Percentiles rank a stretch among this genome's conserved stretches.
phyloP scores from a whole-genome alignment of 64 coral and sea anemone genomes.

The Montipora foliosa region DNA sequence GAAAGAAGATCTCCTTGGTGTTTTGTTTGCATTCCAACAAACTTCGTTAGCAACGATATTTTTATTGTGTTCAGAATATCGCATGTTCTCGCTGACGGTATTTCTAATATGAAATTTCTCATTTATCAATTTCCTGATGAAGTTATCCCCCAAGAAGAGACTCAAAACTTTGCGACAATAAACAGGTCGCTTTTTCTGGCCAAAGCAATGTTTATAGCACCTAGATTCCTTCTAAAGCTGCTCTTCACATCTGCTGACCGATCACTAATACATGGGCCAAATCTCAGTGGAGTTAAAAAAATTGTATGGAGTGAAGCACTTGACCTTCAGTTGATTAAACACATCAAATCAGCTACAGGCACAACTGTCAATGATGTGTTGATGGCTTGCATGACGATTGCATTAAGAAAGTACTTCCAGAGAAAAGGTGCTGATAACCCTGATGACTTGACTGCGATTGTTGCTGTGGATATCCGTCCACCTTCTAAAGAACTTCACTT shows the following conservation, averaged over 20 bases:
- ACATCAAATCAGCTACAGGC: slow-evolving; percentile 80
- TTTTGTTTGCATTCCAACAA: slow-evolving; percentile 79
- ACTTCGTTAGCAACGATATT: slow-evolving; percentile 62
- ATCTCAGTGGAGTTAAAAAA: slow-evolving; percentile 84
- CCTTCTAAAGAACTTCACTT: slow-evolving; percentile 42
- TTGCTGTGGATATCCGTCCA: slow-evolving; percentile 88
- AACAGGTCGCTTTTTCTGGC: slow-evolving; percentile 35
- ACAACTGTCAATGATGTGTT: slow-evolving; percentile 96
- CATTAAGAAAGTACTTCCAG: slow-evolving; percentile 84
- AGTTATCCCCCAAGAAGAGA: slow-evolving; percentile 58
- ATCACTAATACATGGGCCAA: slow-evolving; percentile 84
- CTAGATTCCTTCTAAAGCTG: slow-evolving; percentile 24
- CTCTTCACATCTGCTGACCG: slow-evolving; percentile 47
- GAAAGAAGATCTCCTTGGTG: slow-evolving; percentile 73
- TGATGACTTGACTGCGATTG: slow-evolving; percentile 64
- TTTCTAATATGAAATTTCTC: slow-evolving; percentile 33
- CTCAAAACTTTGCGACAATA: slow-evolving; percentile 62
- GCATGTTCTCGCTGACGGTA: slow-evolving; percentile 88
- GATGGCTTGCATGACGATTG: slow-evolving; percentile 75
- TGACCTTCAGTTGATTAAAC: slow-evolving; percentile 76
- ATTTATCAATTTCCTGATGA: slow-evolving; percentile 76
- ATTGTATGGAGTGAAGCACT: slow-evolving; percentile 74
- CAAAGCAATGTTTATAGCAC: slow-evolving; percentile 72
- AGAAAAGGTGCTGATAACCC: slow-evolving; percentile 76
- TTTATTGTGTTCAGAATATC: slow-evolving; percentile 59